Percentiles rank a stretch among this genome's conserved stretches.
Conservation (phyloP, 1,140 invertebrate genomes). For the Caligus rogercresseyi region DNA sequence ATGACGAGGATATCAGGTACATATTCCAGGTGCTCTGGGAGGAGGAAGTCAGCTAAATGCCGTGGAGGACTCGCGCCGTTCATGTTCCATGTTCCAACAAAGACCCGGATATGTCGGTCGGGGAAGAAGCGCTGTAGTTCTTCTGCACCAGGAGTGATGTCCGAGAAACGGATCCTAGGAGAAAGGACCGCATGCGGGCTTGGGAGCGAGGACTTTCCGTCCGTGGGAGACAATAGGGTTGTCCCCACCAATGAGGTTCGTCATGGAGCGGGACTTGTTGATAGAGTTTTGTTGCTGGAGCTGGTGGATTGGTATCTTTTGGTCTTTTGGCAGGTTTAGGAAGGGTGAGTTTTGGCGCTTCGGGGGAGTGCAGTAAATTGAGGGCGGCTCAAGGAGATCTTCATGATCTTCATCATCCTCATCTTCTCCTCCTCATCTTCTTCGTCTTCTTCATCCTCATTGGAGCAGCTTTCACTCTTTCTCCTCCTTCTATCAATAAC, state of each 20-base stretch:
- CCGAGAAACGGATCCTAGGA: constrained; percentile 8
- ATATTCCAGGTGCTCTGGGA: constrained; percentile 59
- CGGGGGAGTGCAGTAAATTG: neutral
- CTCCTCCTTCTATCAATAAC: neutral
- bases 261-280: constrained; percentile 1
- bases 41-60: constrained; percentile 66
- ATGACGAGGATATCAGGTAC: constrained; percentile 78
- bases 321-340: neutral
- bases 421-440: too few species aligned
- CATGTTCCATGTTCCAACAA: constrained; percentile 92
- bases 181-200: constrained; percentile 12
- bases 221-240: neutral
- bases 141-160: constrained; percentile 43
- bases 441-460: neutral
- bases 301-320: neutral
- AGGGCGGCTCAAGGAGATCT: neutral
- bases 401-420: neutral
- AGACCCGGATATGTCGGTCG: constrained; percentile 60
- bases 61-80: constrained; percentile 45
- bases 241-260: neutral
- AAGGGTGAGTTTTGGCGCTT: neutral
- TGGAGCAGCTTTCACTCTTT: too few species aligned
- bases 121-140: constrained; percentile 72
- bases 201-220: neutral
- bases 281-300: neutral